A percentile compares a stretch with the other conserved stretches of the same genome.
Evolutionary conservation across 2,888 invertebrate species (phyloP).

Genomic region (Cantharis nigra): DNA sequence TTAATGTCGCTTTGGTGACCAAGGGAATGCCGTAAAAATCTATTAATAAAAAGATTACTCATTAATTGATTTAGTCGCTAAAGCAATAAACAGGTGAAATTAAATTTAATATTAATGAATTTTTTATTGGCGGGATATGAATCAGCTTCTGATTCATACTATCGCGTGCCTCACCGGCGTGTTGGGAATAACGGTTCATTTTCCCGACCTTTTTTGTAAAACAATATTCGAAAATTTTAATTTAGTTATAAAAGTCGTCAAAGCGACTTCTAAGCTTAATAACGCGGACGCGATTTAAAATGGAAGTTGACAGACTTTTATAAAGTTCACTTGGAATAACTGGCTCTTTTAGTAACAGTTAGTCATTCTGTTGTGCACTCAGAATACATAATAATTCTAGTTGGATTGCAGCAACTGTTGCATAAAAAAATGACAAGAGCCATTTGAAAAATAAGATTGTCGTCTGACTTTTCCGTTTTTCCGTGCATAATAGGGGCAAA

Average conservation of each 20-base stretch:
- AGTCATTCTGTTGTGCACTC: constrained; percentile 13
- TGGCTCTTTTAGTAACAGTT: constrained; percentile 21
- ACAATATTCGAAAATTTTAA: not conserved
- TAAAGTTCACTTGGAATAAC: constrained; percentile 18
- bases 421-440: constrained; percentile 13
- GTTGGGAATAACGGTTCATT: not conserved
- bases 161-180: not conserved
- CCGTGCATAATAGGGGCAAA: not conserved
- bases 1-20: not conserved
- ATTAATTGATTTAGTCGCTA: not conserved
- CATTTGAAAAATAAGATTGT: not conserved
- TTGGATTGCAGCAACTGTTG: constrained; percentile 22
- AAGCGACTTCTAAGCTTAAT: not conserved
- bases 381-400: constrained; percentile 20
- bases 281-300: not conserved
- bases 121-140: constrained; percentile 12
- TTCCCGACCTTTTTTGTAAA: not conserved
- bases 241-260: not conserved
- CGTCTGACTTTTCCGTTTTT: not conserved
- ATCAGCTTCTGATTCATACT: constrained; percentile 12
- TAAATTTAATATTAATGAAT: constrained; percentile 1
- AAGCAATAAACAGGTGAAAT: not conserved
- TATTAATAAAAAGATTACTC: not conserved
- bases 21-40: not conserved
- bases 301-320: constrained; percentile 4